phyloP scores from a whole-genome alignment of 2,888 invertebrate species.

The Microctonus brassicae region DNA sequence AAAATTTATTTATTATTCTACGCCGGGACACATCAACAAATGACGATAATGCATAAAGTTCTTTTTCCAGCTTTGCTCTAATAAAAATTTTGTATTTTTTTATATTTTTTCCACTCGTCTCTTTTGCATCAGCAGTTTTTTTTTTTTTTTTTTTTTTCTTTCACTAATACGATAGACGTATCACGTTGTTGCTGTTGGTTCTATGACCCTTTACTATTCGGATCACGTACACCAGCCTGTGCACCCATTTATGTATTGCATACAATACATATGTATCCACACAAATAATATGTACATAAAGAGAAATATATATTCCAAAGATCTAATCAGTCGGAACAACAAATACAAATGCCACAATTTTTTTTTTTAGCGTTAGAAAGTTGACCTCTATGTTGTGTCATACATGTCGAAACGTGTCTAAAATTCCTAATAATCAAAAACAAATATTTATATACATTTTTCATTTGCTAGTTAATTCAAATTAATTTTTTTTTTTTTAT shows the following conservation, averaged over 20 bases:
- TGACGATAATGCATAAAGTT: slow-evolving; percentile 16
- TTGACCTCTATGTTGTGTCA: too few species aligned
- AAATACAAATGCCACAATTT: slow-evolving; percentile 21
- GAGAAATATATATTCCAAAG: too few species aligned
- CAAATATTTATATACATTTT: not conserved
- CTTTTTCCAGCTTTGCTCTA: not conserved
- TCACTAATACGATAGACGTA: slow-evolving; percentile 18
- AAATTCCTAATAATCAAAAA: not conserved
- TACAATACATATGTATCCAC: not conserved
- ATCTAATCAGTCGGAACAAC: not conserved
- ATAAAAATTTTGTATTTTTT: too few species aligned
- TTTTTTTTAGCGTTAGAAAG: too few species aligned
- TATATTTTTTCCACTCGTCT: too few species aligned
- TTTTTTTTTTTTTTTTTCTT: not conserved
- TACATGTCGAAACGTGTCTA: too few species aligned
- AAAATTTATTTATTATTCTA: slow-evolving; percentile 4
- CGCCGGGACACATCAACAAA: slow-evolving; percentile 14
- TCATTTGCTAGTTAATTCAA: too few species aligned
- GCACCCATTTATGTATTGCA: not conserved
- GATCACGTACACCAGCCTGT: slow-evolving; percentile 22
- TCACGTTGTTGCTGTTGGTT: not conserved
- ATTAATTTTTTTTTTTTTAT: not conserved
- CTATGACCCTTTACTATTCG: slow-evolving; percentile 18
- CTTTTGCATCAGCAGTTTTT: too few species aligned
- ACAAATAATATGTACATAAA: not conserved